Conservation (phyloP, 2,797 vertebrate genomes). For the Gymnodraco acuticeps region DNA sequence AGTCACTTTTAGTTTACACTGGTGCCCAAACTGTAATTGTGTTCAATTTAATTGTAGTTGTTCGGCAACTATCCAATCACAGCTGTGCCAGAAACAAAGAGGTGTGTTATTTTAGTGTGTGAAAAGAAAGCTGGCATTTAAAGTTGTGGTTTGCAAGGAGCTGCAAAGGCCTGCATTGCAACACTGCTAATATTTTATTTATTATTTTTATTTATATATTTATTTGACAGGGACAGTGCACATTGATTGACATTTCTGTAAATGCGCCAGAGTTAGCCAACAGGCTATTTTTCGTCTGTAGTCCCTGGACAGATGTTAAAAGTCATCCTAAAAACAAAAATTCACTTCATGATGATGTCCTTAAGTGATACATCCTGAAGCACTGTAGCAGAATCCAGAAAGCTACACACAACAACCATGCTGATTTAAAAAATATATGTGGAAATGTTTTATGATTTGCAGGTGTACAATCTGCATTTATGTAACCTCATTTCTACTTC, state of each 20-base stretch:
- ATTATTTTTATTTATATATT: too few relatives aligned
- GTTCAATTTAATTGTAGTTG: neutral
- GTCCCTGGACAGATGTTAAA: too few relatives aligned
- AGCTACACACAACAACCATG: neutral
- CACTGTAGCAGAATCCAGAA: neutral
- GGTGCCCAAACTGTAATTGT: neutral
- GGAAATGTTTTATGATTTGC: neutral
- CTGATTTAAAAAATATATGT: neutral
- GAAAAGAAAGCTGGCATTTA: neutral
- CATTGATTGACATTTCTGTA: too few relatives aligned
- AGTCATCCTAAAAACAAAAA: too few relatives aligned
- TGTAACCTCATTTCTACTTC: neutral
- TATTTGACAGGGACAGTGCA: too few relatives aligned
- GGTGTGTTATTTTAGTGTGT: neutral
- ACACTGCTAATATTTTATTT: neutral
- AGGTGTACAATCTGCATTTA: neutral
- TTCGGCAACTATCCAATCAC: neutral
- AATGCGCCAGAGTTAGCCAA: too few relatives aligned
- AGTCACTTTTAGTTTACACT: neutral
- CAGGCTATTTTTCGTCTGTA: too few relatives aligned
- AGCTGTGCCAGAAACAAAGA: neutral
- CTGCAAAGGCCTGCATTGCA: slow-evolving; percentile 6
- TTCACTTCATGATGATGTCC: slow-evolving; percentile 23
- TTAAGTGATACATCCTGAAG: neutral
- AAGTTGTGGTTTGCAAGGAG: slow-evolving; percentile 1